Conservation (phyloP, 2,797 vertebrate genomes). For the Momotus momota region DNA sequence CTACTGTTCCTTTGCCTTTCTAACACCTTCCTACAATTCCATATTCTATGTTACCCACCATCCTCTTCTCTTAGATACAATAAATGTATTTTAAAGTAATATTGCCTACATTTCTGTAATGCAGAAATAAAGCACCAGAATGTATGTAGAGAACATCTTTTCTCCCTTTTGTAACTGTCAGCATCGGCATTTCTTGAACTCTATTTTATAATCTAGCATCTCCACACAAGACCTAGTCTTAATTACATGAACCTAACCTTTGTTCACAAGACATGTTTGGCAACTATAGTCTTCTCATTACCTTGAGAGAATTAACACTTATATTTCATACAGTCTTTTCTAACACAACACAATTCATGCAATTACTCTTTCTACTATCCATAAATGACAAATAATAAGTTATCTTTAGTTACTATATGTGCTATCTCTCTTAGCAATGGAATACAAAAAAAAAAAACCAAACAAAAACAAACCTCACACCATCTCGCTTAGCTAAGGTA, state of each 20-base stretch:
- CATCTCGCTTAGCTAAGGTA: background rate
- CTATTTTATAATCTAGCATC: background rate
- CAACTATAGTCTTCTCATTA: background rate
- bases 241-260: background rate
- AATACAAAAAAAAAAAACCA: background rate
- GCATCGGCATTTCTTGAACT: background rate
- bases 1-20: background rate
- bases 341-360: fast-evolving
- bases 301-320: background rate
- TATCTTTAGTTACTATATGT: background rate
- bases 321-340: background rate
- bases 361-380: background rate
- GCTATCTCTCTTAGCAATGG: background rate
- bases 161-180: background rate
- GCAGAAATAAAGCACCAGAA: background rate
- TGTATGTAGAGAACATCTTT: background rate
- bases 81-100: no score
- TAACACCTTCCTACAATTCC: fast-evolving
- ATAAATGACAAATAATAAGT: background rate
- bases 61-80: background rate
- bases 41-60: background rate
- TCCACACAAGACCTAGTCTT: background rate
- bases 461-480: background rate
- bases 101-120: background rate
- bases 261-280: background rate